Conservation (phyloP, 2,797 vertebrate genomes). For the Peromyscus attwateri region DNA sequence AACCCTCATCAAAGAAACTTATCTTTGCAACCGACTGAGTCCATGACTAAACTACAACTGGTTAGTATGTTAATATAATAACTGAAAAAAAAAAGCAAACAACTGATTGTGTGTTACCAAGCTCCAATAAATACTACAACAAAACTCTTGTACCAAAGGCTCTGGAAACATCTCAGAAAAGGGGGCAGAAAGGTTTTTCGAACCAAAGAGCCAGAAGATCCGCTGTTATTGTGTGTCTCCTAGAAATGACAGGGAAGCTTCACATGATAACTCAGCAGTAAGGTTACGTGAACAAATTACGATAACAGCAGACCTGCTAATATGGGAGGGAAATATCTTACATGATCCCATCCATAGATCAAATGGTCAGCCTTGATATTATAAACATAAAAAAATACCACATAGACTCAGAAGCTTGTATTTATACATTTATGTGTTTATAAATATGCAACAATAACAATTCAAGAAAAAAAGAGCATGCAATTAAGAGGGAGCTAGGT, state of each 20-base stretch:
- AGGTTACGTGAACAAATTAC: too few species aligned
- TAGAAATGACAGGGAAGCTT: neutral
- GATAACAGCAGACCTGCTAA: neutral
- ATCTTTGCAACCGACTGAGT: neutral
- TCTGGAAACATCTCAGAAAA: neutral
- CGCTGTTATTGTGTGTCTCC: neutral
- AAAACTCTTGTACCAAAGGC: neutral
- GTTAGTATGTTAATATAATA: neutral
- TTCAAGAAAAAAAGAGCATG: neutral
- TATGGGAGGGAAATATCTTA: neutral
- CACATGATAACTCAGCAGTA: neutral
- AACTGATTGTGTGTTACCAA: neutral
- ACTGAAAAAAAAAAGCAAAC: too few species aligned
- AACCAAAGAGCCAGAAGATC: neutral
- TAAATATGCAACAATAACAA: neutral
- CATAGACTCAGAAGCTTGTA: neutral
- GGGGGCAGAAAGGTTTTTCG: neutral
- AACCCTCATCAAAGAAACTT: neutral
- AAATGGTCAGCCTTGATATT: neutral
- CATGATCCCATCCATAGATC: neutral
- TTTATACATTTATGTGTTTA: neutral
- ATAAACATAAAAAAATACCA: neutral
- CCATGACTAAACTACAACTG: neutral
- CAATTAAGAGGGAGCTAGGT: neutral
- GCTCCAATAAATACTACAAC: neutral